Evolutionary conservation across 1,140 invertebrate genomes (phyloP).

Genomic region (Anoplophora glabripennis): DNA sequence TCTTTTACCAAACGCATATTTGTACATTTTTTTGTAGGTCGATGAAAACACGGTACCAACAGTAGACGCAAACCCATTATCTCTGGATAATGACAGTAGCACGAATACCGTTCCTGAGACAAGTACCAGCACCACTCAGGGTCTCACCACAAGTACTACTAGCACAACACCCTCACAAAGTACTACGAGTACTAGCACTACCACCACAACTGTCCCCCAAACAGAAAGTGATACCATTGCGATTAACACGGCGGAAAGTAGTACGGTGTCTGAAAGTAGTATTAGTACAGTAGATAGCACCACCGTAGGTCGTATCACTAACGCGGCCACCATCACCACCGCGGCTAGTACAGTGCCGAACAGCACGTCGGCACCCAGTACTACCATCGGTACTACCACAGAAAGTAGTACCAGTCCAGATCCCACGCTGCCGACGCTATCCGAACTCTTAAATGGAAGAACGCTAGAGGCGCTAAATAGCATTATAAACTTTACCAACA

Average conservation of each 20-base stretch:
- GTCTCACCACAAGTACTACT: constrained; percentile 20
- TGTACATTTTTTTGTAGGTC: constrained; percentile 12
- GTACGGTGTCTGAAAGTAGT: constrained; percentile 8
- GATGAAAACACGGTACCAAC: constrained; percentile 16
- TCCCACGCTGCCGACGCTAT: constrained; percentile 29
- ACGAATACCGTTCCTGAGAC: constrained; percentile 11
- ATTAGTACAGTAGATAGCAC: constrained; percentile 9
- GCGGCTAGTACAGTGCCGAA: constrained; percentile 9
- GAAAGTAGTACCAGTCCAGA: constrained; percentile 17
- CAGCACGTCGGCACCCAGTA: constrained; percentile 13
- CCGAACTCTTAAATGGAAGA: constrained; percentile 37
- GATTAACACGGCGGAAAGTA: background rate
- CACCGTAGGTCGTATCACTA: background rate
- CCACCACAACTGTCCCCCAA: constrained; percentile 8
- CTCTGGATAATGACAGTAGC: constrained; percentile 11
- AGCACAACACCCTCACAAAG: constrained; percentile 29
- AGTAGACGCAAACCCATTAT: constrained; percentile 14
- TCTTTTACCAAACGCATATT: too few species aligned
- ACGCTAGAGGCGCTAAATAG: constrained; percentile 37
- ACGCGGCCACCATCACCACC: constrained; percentile 1
- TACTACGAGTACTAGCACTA: constrained; percentile 21
- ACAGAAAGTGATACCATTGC: constrained; percentile 2
- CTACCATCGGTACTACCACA: constrained; percentile 19
- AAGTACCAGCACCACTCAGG: constrained; percentile 14
- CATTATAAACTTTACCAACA: constrained; percentile 28